A percentile compares a stretch with the other conserved stretches of the same genome.
Evolutionary conservation across 2,888 invertebrate genomes (phyloP).

Genomic region (Arrhopalites spinosus): DNA sequence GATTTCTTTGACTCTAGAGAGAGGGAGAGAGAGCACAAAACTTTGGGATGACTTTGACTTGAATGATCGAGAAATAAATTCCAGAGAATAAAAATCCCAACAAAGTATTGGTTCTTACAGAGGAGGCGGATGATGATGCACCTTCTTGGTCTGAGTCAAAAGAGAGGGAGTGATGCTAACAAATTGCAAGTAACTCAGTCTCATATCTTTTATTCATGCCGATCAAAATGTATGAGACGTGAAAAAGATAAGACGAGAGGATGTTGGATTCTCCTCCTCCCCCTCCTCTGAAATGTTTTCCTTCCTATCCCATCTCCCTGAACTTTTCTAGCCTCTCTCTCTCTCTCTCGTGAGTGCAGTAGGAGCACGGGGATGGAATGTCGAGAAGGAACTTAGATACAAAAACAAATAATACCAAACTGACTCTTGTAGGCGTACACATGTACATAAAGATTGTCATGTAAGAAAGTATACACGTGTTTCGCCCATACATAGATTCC

Average conservation of each 20-base stretch:
- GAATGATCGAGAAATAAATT: conserved; percentile 11
- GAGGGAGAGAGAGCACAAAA: conserved; percentile 4
- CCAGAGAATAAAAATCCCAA: conserved; percentile 15
- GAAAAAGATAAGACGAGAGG: conserved; percentile 33
- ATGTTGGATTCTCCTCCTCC: conserved; percentile 6
- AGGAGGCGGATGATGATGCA: background rate
- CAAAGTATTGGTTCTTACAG: background rate
- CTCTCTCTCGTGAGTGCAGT: background rate
- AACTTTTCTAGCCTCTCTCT: background rate
- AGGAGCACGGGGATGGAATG: background rate
- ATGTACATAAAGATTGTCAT: too few species aligned
- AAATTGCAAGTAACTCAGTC: conserved; percentile 40
- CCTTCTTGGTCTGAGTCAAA: conserved; percentile 13
- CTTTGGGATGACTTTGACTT: conserved; percentile 1
- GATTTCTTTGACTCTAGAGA: background rate
- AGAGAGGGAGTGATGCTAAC: conserved; percentile 31
- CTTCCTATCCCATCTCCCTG: conserved; percentile 21
- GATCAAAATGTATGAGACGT: conserved; percentile 43
- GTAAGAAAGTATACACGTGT: background rate
- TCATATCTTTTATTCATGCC: conserved; percentile 43
- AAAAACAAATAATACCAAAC: conserved; percentile 8
- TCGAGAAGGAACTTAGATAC: background rate
- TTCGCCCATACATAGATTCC: background rate
- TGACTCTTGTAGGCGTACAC: too few species aligned
- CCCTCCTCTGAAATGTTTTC: conserved; percentile 11